Evolutionary conservation across 2,113 vertebrate species (phyloP).

Genomic region (Sinocyclocheilus rhinocerous): DNA sequence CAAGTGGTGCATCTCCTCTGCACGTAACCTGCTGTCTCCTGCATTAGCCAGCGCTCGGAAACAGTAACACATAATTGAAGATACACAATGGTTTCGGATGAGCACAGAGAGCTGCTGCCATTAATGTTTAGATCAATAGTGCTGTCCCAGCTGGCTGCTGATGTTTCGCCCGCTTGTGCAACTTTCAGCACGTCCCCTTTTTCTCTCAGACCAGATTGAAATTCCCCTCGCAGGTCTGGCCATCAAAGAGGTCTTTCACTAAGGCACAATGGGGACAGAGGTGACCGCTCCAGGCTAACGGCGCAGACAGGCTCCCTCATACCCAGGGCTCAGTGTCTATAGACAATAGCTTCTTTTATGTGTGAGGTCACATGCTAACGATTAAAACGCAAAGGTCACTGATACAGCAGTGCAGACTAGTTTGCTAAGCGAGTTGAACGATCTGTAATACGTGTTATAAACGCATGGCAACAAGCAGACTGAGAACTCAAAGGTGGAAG

Average conservation of each 20-base stretch:
- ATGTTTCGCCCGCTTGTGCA: slow-evolving; percentile 25
- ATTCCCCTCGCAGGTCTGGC: slow-evolving; percentile 59
- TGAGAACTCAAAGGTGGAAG: neutral
- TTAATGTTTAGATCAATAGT: slow-evolving; percentile 34
- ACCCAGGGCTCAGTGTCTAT: slow-evolving; percentile 59
- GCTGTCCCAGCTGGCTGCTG: slow-evolving; percentile 18
- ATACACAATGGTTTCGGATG: slow-evolving; percentile 5
- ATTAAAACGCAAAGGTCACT: slow-evolving; percentile 52
- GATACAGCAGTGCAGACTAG: slow-evolving; percentile 58
- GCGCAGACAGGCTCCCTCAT: slow-evolving; percentile 56
- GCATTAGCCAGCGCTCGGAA: neutral
- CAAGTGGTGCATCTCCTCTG: neutral
- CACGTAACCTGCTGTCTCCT: neutral
- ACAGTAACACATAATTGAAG: neutral
- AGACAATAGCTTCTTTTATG: slow-evolving; percentile 71
- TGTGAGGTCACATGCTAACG: slow-evolving; percentile 63
- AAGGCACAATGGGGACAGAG: slow-evolving; percentile 74
- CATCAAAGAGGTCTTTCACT: slow-evolving; percentile 76
- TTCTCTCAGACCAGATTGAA: slow-evolving; percentile 55
- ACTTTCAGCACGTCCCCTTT: slow-evolving; percentile 35
- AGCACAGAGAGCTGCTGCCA: neutral
- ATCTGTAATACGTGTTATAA: slow-evolving; percentile 31
- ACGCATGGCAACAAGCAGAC: neutral
- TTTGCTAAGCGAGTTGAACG: slow-evolving; percentile 40
- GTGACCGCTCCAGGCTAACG: slow-evolving; percentile 69